Conservation (phyloP, 2,113 vertebrate species). For the Pollimyrus isidori region DNA sequence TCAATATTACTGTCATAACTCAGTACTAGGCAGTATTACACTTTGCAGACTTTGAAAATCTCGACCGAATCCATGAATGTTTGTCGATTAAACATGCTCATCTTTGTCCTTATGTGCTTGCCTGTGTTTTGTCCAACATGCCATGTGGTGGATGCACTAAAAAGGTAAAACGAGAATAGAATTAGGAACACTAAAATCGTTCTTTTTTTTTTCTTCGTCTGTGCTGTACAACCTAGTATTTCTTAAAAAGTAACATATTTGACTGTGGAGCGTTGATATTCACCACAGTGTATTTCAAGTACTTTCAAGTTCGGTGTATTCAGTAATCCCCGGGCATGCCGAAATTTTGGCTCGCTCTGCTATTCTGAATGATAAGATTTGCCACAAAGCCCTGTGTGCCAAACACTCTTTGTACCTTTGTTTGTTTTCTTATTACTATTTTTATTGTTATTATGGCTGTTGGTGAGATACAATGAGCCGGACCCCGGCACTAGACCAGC, state of each 20-base stretch:
- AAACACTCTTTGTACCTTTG: neutral
- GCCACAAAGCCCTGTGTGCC: neutral
- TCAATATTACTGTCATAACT: neutral
- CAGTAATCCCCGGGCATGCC: neutral
- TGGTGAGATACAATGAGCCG: neutral
- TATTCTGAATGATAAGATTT: neutral
- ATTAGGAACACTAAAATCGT: neutral
- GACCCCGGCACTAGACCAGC: neutral
- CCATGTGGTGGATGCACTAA: neutral
- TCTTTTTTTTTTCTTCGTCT: neutral
- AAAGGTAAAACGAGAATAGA: neutral
- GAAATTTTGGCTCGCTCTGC: neutral
- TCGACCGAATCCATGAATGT: neutral
- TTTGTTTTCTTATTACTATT: neutral
- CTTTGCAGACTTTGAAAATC: neutral
- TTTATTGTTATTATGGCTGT: neutral
- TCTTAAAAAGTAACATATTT: neutral
- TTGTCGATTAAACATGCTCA: neutral
- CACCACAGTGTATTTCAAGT: neutral
- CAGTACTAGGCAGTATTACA: neutral
- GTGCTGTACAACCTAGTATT: neutral
- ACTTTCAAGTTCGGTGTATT: neutral
- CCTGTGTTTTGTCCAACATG: neutral
- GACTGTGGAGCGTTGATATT: neutral
- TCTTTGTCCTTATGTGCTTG: neutral